Evolutionary conservation across 2,113 vertebrate species (phyloP).

Genomic region (Ursus arctos): DNA sequence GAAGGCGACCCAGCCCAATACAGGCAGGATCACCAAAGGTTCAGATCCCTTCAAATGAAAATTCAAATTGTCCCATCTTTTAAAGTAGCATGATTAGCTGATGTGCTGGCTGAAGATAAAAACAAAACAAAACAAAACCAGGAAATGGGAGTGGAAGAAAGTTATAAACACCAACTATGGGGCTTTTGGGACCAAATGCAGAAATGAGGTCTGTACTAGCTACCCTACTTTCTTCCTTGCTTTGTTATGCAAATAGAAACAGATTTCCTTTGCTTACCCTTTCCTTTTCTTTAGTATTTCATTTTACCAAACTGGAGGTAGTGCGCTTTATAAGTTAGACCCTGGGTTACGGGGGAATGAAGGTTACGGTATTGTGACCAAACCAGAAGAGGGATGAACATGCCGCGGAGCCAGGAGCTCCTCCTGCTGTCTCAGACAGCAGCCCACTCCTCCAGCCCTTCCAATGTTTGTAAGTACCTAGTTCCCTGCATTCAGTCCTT

Average conservation of each 20-base stretch:
- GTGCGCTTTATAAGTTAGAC: neutral
- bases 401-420: neutral
- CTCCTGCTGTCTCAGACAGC: neutral
- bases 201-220: neutral
- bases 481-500: neutral
- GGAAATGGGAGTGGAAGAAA: neutral
- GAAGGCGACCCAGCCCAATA: neutral
- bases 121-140: neutral
- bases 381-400: neutral
- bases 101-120: neutral
- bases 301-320: neutral
- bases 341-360: neutral
- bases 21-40: neutral
- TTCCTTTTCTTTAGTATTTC: neutral
- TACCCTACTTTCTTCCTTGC: slow-evolving; percentile 17
- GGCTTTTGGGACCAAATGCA: neutral
- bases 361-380: neutral
- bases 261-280: neutral
- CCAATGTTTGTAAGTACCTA: neutral
- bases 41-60: neutral
- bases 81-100: neutral
- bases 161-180: slow-evolving; percentile 9
- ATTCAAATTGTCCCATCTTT: neutral
- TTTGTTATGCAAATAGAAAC: neutral
- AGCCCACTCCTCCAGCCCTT: neutral